Conservation (phyloP, 2,888 invertebrate genomes). For the Xanthorhoe designata region DNA sequence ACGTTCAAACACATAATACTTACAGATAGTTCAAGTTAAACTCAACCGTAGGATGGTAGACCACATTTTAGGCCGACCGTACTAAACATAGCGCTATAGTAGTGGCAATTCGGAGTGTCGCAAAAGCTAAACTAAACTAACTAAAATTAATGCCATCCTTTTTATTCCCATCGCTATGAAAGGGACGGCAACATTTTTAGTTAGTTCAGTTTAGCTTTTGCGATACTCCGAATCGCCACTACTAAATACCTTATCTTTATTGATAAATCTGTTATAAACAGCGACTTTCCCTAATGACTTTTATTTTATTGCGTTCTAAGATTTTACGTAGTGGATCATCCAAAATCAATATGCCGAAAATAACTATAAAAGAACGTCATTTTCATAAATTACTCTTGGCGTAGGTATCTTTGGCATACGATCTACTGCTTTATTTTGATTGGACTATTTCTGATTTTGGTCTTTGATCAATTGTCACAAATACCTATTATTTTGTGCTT, state of each 20-base stretch:
- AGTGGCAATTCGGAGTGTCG: no score
- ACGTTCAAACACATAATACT: no score
- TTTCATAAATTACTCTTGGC: not conserved
- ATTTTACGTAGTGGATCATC: not conserved
- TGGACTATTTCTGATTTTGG: not conserved
- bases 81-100: not conserved
- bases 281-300: not conserved
- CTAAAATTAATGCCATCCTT: no score
- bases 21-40: not conserved
- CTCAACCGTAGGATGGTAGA: no score
- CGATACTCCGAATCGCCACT: no score
- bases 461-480: not conserved
- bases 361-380: not conserved
- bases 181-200: no score
- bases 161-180: no score
- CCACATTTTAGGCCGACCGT: no score
- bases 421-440: not conserved
- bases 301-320: conserved; percentile 3
- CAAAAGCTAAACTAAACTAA: no score
- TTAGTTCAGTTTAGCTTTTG: no score
- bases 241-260: conserved; percentile 1
- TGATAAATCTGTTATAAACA: conserved; percentile 1
- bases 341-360: not conserved
- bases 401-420: not conserved
- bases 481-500: not conserved